Base-by-base conservation (phyloP, 2,888 invertebrate species). In the Subacronicta megacephala region DNA sequence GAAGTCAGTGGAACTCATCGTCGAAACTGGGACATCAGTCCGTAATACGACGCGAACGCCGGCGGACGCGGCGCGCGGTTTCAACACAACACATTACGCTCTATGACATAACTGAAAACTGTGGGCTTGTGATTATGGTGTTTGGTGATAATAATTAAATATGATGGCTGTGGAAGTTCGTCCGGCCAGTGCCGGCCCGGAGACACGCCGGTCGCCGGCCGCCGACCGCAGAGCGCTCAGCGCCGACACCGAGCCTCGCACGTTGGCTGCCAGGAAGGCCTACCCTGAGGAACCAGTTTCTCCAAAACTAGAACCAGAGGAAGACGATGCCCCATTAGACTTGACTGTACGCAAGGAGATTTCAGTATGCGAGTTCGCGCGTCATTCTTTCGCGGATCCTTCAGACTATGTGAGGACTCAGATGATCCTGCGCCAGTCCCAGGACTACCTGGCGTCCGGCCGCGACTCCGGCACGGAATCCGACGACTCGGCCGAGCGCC, bases 401-500 rank as follows among this genome's bases (percentile, higher is more conserved):
- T 79, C 91, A 70, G 90, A 95, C 88, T 92, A 90, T 66, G 88
- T 94, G 87, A 79, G 95, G 84, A 85, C 90, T 75, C 88, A 91
- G 87, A 87, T 94, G 84, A 93, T 94, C 80, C 83, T 94, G 76
- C 83, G 90, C 68, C 92, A 95, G 80, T 95, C 95, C 36, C 88
- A 94, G 76, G 92, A 94, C 71, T 94, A 90, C 81, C 88, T 94
- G 87, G 90, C 85, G 40, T 83, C 87, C 41, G 95, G 95, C 72
- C 94, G 95, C 51, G 96, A 97, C 90, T 97, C 97, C 76, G 97
- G 97, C 43, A 96, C 96, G 42, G 97, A 97, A 82, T 97, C 97
- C 60, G 97, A 97, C 75, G 98, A 97, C 89, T 97, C 97, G 62
- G 97, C 96, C 78, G 96, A 95, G 82, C 87, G 96, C 84, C 92